A percentile compares a stretch with the other conserved stretches of the same genome.
Conservation (phyloP, 2,888 invertebrate genomes). For the Geophilus truncorum region DNA sequence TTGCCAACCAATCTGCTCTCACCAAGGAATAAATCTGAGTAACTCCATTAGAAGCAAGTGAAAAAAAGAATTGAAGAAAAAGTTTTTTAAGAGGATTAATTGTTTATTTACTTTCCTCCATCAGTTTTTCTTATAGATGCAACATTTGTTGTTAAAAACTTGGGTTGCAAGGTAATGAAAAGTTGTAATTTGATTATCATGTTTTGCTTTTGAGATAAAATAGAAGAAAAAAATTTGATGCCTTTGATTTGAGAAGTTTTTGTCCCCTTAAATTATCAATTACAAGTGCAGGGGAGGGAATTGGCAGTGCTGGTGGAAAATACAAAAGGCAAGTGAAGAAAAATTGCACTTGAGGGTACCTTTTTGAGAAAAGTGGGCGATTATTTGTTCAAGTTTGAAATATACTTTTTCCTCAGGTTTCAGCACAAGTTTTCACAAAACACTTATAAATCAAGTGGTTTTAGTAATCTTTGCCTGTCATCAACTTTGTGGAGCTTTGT, state of each 20-base stretch:
- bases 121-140: neutral
- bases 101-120: neutral
- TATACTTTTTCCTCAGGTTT: neutral
- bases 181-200: neutral
- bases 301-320: neutral
- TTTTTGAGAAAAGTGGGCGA: neutral
- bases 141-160: neutral
- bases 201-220: neutral
- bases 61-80: neutral
- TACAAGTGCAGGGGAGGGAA: neutral
- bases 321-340: neutral
- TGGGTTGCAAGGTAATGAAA: neutral
- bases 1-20: neutral
- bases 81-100: neutral
- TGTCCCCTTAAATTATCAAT: neutral
- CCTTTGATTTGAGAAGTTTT: neutral
- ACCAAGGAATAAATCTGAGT: neutral
- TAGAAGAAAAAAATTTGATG: no score
- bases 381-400: neutral
- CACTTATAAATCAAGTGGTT: conserved; percentile 11
- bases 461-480: conserved; percentile 11
- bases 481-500: neutral
- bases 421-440: neutral
- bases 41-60: neutral
- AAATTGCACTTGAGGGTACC: neutral